These are phyloP conservation scores for Crotalus horridus DNA, from an alignment of 2,113 vertebrate genomes.

Conservation along the genomic window DNA sequence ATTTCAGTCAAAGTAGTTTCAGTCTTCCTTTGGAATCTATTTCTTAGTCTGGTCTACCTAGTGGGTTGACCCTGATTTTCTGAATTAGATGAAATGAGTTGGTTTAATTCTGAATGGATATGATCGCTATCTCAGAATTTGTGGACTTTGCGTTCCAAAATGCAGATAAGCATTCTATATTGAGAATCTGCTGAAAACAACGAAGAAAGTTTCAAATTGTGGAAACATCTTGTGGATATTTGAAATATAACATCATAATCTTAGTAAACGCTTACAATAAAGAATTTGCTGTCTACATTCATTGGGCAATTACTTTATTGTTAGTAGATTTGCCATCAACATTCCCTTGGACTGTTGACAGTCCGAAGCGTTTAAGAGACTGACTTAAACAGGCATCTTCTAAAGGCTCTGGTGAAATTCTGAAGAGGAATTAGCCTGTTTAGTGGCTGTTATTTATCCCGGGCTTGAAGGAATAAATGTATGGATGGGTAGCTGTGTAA, in stretches of 20 bases:
- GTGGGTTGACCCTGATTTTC: not conserved
- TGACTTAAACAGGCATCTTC: not conserved
- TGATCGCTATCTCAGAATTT: not conserved
- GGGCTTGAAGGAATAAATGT: not conserved
- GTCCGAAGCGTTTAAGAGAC: not conserved
- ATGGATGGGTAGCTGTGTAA: not conserved
- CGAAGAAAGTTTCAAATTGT: not conserved
- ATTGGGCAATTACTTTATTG: not conserved
- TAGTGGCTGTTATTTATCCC: not conserved
- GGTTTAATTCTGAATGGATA: too few species aligned
- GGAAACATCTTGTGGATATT: not conserved
- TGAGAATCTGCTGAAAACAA: not conserved
- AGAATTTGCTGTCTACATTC: not conserved
- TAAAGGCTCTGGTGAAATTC: not conserved
- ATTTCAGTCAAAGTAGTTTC: too few species aligned
- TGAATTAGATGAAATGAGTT: not conserved
- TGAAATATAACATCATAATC: not conserved
- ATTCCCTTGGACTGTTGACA: not conserved
- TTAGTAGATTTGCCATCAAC: not conserved
- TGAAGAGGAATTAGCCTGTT: not conserved
- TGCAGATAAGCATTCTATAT: not conserved
- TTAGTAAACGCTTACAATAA: not conserved
- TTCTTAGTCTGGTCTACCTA: too few species aligned
- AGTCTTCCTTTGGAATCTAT: too few species aligned
- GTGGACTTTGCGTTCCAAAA: not conserved